Evolutionary conservation across 2,888 invertebrate species (phyloP), one percentile per base, ranked within the genome.

Genomic region (Eilema griseolum): DNA sequence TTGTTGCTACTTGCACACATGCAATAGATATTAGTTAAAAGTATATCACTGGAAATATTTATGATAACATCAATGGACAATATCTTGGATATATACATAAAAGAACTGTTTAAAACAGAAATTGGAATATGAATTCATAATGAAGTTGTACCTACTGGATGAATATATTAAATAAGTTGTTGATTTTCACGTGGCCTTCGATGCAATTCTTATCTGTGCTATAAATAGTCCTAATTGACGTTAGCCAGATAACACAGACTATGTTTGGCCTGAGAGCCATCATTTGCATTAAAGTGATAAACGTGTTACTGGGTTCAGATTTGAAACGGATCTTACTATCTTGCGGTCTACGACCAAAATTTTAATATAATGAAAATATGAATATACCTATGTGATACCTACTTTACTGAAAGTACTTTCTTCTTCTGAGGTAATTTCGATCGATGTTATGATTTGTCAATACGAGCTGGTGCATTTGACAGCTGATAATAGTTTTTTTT

Each of bases 401-500:
- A 37, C 11, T 37, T 37, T 37, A 37, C 37, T 11, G 37, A 37
- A 12, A 0, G 1, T 16, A 5, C 14, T 16, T 28, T 2, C 10
- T n/a, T 10, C 52, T n/a, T 8, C 52, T 52, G 1, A 20, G n/a
- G 2, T 20, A 20, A 0, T 2, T 46, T 14, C 24, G 16, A 14
- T 16, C 26, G 12, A 33, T 20, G 31, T 31, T 28, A n/a, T n/a
- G 20, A 28, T 64, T 56, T 28, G n/a, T n/a, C 31, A 23, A 16
- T 23, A 65, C n/a, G 23, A 31, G 16, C 8, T 56, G 23, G 28
- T 77, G 75, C 77, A 76, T 69, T 74, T 76, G 70, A 65, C 65
- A 70, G 64, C 67, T 77, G 82, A 80, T 80, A 83, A 83, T 85
- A 76, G 80, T 73, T 83, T 74, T 82, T 84, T 83, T 89, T 88